Percentiles rank a stretch among this genome's conserved stretches.
Evolutionary conservation across 1,140 invertebrate species (phyloP).

Genomic region (Colletes latitarsis): DNA sequence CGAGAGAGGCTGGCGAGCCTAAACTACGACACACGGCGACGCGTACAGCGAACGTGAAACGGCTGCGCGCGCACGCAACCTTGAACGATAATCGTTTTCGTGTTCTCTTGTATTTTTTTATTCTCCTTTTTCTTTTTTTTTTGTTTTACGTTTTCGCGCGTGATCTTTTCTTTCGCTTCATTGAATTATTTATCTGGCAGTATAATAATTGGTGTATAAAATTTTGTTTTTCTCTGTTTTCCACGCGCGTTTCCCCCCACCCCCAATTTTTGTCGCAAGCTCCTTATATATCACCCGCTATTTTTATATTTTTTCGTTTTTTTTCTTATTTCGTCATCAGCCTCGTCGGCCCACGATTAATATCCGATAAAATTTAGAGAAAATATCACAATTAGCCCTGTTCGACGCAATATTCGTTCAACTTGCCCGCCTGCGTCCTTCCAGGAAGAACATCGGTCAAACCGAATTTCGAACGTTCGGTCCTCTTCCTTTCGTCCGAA

Average conservation of each 20-base stretch:
- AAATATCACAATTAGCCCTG: slow-evolving; percentile 78
- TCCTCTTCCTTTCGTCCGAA: slow-evolving; percentile 23
- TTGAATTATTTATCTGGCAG: slow-evolving; percentile 69
- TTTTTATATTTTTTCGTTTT: slow-evolving; percentile 19
- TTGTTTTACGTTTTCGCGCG: background rate
- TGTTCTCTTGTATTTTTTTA: too few species aligned
- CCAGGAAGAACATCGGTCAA: slow-evolving; percentile 49
- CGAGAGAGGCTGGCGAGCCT: slow-evolving; percentile 48
- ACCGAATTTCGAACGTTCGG: slow-evolving; percentile 38
- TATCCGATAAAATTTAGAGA: slow-evolving; percentile 74
- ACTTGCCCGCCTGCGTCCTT: slow-evolving; percentile 51
- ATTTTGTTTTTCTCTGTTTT: slow-evolving; percentile 59
- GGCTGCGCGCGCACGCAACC: slow-evolving; percentile 28
- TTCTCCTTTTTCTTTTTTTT: background rate
- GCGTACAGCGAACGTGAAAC: slow-evolving; percentile 30
- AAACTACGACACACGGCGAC: slow-evolving; percentile 40
- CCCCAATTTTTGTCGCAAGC: background rate
- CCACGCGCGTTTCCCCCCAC: background rate
- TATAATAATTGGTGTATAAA: slow-evolving; percentile 74
- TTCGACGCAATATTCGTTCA: slow-evolving; percentile 53
- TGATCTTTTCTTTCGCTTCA: slow-evolving; percentile 34
- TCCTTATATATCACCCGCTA: background rate
- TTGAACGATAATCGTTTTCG: slow-evolving; percentile 26
- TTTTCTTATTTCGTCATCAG: slow-evolving; percentile 9
- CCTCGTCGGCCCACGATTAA: slow-evolving; percentile 58